Base-by-base conservation (phyloP, 2,113 vertebrate genomes). In the Sylvia atricapilla region DNA sequence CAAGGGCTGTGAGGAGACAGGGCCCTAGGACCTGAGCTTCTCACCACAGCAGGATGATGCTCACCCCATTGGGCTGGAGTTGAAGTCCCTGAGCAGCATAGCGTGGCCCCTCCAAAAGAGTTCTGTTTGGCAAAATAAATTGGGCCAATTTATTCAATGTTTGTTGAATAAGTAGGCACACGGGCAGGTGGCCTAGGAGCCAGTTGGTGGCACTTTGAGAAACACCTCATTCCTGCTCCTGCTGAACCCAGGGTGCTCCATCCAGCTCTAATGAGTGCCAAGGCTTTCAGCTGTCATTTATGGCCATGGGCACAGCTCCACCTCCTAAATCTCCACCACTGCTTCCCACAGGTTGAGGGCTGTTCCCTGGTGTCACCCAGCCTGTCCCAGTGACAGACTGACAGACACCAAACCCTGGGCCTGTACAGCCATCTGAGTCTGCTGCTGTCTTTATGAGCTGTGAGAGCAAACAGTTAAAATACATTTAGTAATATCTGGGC, bases 401-500 rank as follows among this genome's bases (percentile, higher is more conserved):
- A 52, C 58, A 87, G 72, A 37, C 5, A 23, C 63, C 62, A n/a
- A 20, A 73, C 41, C 35, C n/a, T 5, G 30, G 77, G 35, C 50
- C n/a, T 81, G 43, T 27, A 15, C 43, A 82, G 37, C 58, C 53
- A 1, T 49, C 39, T 24, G 25, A 43, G 27, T 76, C 69, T 82
- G 72, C 84, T 88, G 66, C 62, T 95, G 66, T 77, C 13, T 82
- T 90, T 33, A 83, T 49, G 89, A 94, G 50, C 69, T 94, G 47
- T 9, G 18, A 91, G 58, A 74, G 31, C 6, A 35, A 84, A 60
- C 53, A 90, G 10, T 74, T 88, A 60, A 91, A 89, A 90, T 33
- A 14, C 9, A 70, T 89, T 77, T 33, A 44, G 35, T 52, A 69
- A 33, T 69, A 70, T 41, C 46, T 28, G 27, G 46, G 41, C 73